Base-by-base conservation (phyloP, 2,113 vertebrate species). In the Albula glossodonta region DNA sequence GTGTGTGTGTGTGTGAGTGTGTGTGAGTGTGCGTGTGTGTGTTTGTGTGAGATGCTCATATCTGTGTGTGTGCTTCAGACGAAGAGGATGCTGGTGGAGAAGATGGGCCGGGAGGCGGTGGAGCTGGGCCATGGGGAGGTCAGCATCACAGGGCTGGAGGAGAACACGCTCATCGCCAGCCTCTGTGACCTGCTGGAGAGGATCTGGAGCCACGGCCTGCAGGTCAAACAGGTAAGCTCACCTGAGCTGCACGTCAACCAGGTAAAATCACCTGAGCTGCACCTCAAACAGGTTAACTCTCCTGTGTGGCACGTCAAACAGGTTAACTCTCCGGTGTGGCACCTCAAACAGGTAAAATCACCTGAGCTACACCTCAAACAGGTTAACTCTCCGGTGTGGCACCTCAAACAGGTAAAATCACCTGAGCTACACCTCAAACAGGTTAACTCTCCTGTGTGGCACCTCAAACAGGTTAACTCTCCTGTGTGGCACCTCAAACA, bases 121-220 rank as follows among this genome's bases (percentile, higher is more conserved):
- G 98, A 99, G 82, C 93, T 98, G 88, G 97, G 98, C 82, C 98
- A 99, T 12, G 98, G 98, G 60, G 98, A 99, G 88, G 97, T 96
- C 63, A 98, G 95, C 89, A 97, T 99, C 90, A 98, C 97, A 0
- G 98, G 98, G 74, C 92, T 99, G 88, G 97, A 98, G 91, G 98
- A 99, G 90, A 99, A 97, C 90, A 99, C 97, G 0, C 93, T 99
- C 88, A 99, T 99, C 51, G 97, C 97, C 78, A 98, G 97, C 82
- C 96, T 99, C 86, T 99, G 98, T 90, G 98, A 99, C 93, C 95
- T 99, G 0, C 94, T 99, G 81, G 98, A 99, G 94, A 97, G 98
- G 90, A 98, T 98, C 90, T 99, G 98, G 98, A 98, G 97, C 90
- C 98, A 99, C 0, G 98, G 98, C n/a, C 94, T 99, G 87, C 97